Conservation (phyloP, 2,888 invertebrate genomes). For the Hanleya hanleyi region DNA sequence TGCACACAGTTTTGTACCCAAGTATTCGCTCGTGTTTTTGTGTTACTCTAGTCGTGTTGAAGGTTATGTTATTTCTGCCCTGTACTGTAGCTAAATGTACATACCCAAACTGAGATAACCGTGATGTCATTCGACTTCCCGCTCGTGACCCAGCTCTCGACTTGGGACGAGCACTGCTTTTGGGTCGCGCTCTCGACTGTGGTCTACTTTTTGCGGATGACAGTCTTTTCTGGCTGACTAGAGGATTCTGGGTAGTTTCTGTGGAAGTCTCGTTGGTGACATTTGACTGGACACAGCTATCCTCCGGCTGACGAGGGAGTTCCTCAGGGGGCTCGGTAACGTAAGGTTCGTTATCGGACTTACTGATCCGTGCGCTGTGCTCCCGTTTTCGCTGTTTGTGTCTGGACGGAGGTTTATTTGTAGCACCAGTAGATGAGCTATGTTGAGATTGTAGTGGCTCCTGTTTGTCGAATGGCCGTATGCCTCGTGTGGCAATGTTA, state of each 20-base stretch:
- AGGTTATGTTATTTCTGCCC: no score
- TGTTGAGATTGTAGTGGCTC: not conserved
- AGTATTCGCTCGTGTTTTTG: no score
- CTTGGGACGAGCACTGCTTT: constrained; percentile 12
- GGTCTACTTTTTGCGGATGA: constrained; percentile 39
- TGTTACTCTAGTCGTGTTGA: no score
- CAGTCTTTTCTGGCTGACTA: constrained; percentile 8
- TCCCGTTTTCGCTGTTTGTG: not conserved
- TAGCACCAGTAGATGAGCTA: not conserved
- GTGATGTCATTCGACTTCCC: no score
- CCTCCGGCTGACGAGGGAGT: not conserved
- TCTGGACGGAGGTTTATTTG: not conserved
- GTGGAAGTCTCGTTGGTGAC: not conserved
- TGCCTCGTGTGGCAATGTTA: not conserved
- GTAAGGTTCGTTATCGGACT: not conserved
- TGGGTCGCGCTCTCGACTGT: constrained; percentile 37
- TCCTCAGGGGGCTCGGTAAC: constrained; percentile 3
- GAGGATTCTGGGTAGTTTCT: not conserved
- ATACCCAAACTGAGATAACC: no score
- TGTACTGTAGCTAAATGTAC: no score
- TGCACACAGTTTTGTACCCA: no score
- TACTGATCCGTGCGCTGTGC: not conserved
- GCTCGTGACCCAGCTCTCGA: constrained; percentile 14
- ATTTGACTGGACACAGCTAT: not conserved
- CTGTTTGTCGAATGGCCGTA: not conserved